phyloP scores from a whole-genome alignment of 2,797 vertebrate species.

The Urocyon cinereoargenteus region DNA sequence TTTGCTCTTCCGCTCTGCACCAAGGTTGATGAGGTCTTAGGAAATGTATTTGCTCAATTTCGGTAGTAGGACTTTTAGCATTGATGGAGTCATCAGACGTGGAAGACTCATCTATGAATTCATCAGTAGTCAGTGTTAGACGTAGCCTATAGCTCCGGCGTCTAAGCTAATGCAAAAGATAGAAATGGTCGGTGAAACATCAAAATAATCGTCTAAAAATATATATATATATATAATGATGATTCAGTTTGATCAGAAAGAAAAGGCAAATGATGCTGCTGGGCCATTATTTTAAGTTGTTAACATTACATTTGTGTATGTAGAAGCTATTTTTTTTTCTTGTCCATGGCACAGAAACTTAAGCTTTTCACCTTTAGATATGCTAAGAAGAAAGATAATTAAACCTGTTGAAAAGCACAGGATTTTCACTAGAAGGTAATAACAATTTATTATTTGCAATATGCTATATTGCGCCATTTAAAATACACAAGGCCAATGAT shows the following conservation, averaged over 20 bases:
- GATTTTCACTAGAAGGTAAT: conserved; percentile 73
- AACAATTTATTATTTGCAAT: conserved; percentile 75
- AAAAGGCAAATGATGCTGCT: background rate
- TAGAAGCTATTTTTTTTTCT: conserved; percentile 42
- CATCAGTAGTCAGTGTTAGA: background rate
- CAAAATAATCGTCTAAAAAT: background rate
- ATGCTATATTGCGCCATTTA: conserved; percentile 74
- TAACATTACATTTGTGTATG: background rate
- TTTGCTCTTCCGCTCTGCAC: conserved; percentile 12
- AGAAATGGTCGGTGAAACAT: background rate
- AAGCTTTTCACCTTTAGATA: conserved; percentile 49
- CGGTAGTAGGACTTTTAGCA: conserved; percentile 34
- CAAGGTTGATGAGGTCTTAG: conserved; percentile 55
- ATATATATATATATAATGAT: background rate
- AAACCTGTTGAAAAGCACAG: conserved; percentile 68
- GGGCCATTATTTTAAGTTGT: conserved; percentile 38
- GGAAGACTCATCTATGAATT: background rate
- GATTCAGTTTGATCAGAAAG: conserved; percentile 21
- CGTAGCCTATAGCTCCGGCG: background rate
- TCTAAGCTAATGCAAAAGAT: conserved; percentile 34
- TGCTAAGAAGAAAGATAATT: conserved; percentile 67
- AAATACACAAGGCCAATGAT: conserved; percentile 78
- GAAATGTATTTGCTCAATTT: conserved; percentile 27
- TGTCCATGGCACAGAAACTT: background rate
- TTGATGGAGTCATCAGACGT: background rate